Evolutionary conservation across 1,140 invertebrate species (phyloP), one percentile per base, ranked within the genome.

Genomic region (Ruditapes philippinarum): DNA sequence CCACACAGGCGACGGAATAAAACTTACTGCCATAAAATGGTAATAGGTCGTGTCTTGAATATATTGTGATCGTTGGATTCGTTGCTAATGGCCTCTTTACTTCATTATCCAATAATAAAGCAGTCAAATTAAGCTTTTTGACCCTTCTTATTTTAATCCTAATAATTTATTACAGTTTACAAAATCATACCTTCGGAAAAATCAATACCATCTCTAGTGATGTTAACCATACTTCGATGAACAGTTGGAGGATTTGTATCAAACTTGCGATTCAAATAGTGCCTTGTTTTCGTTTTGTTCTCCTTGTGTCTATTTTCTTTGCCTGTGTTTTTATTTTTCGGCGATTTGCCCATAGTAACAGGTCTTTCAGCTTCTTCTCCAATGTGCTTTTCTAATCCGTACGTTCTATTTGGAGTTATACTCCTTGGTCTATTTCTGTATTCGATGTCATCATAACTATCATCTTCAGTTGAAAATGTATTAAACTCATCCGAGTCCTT

Each of bases 141-240:
- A n/a, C n/a, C n/a, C n/a, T n/a, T n/a, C n/a, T n/a, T n/a, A n/a
- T n/a, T n/a, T n/a, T n/a, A n/a, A n/a, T n/a, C n/a, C n/a, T n/a
- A n/a, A n/a, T n/a, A n/a, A n/a, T n/a, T n/a, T n/a, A n/a, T n/a
- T n/a, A n/a, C n/a, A n/a, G n/a, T n/a, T n/a, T n/a, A n/a, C n/a
- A n/a, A 31, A 65, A 65, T n/a, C 25, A 25, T 51, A 76, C 73
- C 73, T 51, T 76, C 73, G 31, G 73, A 76, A 7, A 76, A 33
- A 4, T 45, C 38, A n/a, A 1, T 2, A 25, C 9, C 25, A 31
- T 76, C 73, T 1, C 11, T 1, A 49, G 22, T 3, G 11, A 76
- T 76, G 17, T 76, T 33, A 7, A 51, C 28, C 73, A 76, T 76
- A 33, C 73, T 76, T 45, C 42, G 49, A 51, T 76, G 73, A 28